phyloP scores from a whole-genome alignment of 2,113 vertebrate species.

The Zosterops pallidus region DNA sequence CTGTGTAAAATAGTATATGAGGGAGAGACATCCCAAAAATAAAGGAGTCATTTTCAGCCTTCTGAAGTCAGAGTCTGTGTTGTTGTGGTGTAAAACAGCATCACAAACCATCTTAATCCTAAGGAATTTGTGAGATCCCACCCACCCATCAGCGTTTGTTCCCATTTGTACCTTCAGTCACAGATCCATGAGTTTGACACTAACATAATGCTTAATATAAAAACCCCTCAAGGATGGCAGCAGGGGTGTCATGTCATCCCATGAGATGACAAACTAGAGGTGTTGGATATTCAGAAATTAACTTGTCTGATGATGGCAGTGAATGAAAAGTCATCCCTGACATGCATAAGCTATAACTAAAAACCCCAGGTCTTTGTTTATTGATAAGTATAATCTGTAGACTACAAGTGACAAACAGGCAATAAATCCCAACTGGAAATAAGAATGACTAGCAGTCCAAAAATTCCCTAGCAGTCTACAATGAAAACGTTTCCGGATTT shows the following conservation, averaged over 20 bases:
- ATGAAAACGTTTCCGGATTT: background rate
- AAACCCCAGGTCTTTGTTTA: slow-evolving; percentile 18
- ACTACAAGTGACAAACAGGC: slow-evolving; percentile 1
- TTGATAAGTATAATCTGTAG: background rate
- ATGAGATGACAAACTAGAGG: background rate
- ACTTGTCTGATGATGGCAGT: background rate
- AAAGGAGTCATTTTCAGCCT: too few species aligned
- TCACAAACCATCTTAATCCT: background rate
- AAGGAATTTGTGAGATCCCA: background rate
- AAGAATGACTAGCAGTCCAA: slow-evolving; percentile 4
- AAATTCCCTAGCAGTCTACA: background rate
- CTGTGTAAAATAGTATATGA: too few species aligned
- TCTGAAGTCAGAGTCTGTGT: too few species aligned
- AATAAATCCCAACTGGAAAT: slow-evolving; percentile 9
- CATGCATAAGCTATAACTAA: background rate
- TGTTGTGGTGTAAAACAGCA: too few species aligned
- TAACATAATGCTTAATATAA: background rate
- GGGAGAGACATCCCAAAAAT: too few species aligned
- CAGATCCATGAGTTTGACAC: background rate
- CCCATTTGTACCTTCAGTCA: background rate
- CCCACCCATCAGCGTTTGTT: background rate
- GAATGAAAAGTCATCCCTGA: background rate
- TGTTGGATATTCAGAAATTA: background rate
- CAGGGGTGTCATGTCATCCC: background rate
- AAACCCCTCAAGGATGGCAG: background rate